Conservation (phyloP, 2,113 vertebrate genomes). For the Telmatochromis brichardi region DNA sequence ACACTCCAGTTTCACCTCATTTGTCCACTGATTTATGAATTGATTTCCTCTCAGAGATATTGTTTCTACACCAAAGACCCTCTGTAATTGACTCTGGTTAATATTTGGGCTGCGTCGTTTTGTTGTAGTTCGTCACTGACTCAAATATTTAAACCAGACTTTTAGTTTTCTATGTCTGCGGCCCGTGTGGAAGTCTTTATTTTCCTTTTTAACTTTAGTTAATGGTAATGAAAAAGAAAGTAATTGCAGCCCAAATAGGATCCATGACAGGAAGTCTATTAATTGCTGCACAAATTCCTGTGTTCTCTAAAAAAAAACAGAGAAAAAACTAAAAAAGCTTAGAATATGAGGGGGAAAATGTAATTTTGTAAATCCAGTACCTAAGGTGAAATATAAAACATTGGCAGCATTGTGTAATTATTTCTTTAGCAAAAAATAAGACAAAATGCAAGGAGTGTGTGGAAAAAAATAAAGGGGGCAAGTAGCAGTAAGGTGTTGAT, state of each 20-base stretch:
- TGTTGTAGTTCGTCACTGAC: neutral
- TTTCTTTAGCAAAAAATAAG: neutral
- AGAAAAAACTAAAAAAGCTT: neutral
- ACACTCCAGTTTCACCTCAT: neutral
- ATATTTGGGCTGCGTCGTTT: neutral
- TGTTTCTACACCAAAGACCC: neutral
- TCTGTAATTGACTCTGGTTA: neutral
- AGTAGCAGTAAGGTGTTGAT: neutral
- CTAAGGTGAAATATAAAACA: neutral
- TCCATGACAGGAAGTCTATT: neutral
- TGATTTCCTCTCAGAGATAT: neutral
- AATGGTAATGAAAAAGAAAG: neutral
- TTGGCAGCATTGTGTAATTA: neutral
- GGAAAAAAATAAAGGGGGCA: neutral
- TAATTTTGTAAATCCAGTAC: neutral
- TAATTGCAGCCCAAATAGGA: neutral
- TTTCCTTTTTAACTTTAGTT: neutral
- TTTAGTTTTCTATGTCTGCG: neutral
- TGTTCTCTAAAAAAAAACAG: neutral
- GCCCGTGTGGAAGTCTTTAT: neutral
- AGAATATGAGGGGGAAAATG: fast-evolving
- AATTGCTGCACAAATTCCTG: neutral
- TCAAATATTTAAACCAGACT: neutral
- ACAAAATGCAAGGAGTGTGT: neutral
- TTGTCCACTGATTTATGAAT: neutral